phyloP scores from a whole-genome alignment of 2,113 vertebrate genomes.

The Montifringilla adamsi region DNA sequence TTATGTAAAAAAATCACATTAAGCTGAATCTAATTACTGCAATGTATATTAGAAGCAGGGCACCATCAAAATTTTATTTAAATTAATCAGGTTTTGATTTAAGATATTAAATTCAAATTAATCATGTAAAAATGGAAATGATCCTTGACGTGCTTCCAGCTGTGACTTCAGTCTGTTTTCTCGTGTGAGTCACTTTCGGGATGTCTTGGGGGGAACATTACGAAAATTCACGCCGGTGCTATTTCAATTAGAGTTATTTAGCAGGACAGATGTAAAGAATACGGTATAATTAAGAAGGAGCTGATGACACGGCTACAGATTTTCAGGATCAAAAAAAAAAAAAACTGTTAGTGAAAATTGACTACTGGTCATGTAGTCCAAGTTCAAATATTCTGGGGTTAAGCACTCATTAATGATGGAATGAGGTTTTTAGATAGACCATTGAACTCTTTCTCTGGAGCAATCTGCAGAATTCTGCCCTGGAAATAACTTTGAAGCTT shows the following conservation, averaged over 20 bases:
- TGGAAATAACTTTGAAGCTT: constrained; percentile 73
- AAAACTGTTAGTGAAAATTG: constrained; percentile 47
- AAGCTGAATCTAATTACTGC: constrained; percentile 90
- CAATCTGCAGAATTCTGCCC: constrained; percentile 40
- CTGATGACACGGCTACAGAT: constrained; percentile 79
- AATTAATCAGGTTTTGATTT: constrained; percentile 99
- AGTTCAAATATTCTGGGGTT: constrained; percentile 55
- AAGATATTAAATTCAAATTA: constrained; percentile 99
- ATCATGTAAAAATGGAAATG: constrained; percentile 99
- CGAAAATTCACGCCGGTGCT: constrained; percentile 97
- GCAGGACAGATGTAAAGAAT: constrained; percentile 99
- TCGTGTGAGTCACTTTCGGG: constrained; percentile 92
- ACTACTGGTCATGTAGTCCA: constrained; percentile 57
- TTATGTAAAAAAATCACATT: constrained; percentile 88
- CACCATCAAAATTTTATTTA: constrained; percentile 98
- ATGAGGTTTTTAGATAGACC: neutral
- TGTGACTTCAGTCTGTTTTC: constrained; percentile 97
- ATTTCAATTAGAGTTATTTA: constrained; percentile 99
- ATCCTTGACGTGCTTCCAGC: constrained; percentile 98
- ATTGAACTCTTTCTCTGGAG: constrained; percentile 48
- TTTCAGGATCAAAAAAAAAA: constrained; percentile 76
- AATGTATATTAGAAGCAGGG: constrained; percentile 92
- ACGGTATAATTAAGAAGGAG: constrained; percentile 92
- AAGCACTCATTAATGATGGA: constrained; percentile 56
- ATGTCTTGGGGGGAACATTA: constrained; percentile 97